Evolutionary conservation across 1,140 invertebrate species (phyloP), one percentile per base, ranked within the genome.

Genomic region (Brachionus angularis): DNA sequence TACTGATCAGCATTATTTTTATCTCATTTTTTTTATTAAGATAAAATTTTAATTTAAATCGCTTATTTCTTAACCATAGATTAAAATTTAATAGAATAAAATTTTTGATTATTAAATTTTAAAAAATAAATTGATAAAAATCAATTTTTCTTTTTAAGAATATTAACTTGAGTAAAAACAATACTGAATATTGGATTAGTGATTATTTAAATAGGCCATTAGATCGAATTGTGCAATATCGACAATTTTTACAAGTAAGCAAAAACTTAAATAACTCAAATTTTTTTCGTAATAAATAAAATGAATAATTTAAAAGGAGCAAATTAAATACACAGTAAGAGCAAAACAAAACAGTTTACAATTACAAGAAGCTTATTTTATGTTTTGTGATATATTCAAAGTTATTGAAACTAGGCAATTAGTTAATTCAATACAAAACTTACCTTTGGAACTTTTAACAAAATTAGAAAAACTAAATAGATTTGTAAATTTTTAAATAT

Each of bases 211-310:
- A 70, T 50, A 21, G 64, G 12, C 64, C 64, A 7, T 39, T 70
- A 12, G 31, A 50, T 25, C 64, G 64, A 14, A 21, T 70, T 7
- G 27, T 23, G 7, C 44, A 70, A 49, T 70, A 70, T 14, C 21
- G 46, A n/a, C 44, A 70, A 5, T 50, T 70, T 70, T 34, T 70
- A 70, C 64, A 70, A 47, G 64, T 70, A 52, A 52, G 16, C 16
- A 2, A 25, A 10, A 27, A 25, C 18, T 27, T 27, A 12, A 27
- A 50, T 12, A 10, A 34, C 14, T 33, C 25, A 1, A 23, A 23
- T 62, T 62, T 34, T 44, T 39, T 33, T n/a, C n/a, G n/a, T n/a
- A n/a, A n/a, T n/a, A n/a, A n/a, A n/a, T n/a, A n/a, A n/a, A n/a
- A n/a, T n/a, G n/a, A n/a, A n/a, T n/a, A 21, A 49, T 49, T 4